Conservation (phyloP, 2,888 invertebrate species). For the Noctuana brunneofusca region DNA sequence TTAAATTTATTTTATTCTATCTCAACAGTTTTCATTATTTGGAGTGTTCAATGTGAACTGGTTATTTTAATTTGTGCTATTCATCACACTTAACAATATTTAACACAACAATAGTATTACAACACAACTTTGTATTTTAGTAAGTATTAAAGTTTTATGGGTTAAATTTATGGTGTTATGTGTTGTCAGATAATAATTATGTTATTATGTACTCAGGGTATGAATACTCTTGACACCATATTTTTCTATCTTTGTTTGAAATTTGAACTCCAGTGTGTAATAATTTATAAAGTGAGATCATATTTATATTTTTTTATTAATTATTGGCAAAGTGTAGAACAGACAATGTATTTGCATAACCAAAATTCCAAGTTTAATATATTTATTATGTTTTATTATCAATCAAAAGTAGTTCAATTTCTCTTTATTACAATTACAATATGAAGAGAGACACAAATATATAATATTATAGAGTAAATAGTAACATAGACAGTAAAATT, state of each 20-base stretch:
- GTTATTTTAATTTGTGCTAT: constrained; percentile 37
- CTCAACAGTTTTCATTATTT: constrained; percentile 37
- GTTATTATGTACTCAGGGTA: constrained; percentile 33
- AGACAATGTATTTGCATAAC: constrained; percentile 40
- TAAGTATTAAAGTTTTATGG: constrained; percentile 45
- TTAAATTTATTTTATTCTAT: constrained; percentile 54
- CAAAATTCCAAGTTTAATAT: constrained; percentile 37
- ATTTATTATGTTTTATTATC: constrained; percentile 13
- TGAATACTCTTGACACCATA: constrained; percentile 33
- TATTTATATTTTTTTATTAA: constrained; percentile 52
- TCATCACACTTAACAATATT: constrained; percentile 37
- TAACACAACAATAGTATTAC: constrained; percentile 40
- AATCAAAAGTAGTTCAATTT: constrained; percentile 33
- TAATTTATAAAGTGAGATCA: constrained; percentile 49
- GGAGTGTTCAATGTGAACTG: constrained; percentile 33
- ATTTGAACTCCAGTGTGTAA: constrained; percentile 46
- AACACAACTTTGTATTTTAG: constrained; percentile 39
- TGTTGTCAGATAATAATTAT: constrained; percentile 1
- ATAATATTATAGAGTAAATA: not conserved
- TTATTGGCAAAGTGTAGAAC: constrained; percentile 43
- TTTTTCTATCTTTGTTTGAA: constrained; percentile 36
- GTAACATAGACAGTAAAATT: not conserved
- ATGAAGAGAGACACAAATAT: constrained; percentile 2
- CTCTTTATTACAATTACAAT: constrained; percentile 7
- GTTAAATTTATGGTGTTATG: constrained; percentile 33